Evolutionary conservation across 2,113 vertebrate genomes (phyloP).

Genomic region (Neodontobutis hainanensis): DNA sequence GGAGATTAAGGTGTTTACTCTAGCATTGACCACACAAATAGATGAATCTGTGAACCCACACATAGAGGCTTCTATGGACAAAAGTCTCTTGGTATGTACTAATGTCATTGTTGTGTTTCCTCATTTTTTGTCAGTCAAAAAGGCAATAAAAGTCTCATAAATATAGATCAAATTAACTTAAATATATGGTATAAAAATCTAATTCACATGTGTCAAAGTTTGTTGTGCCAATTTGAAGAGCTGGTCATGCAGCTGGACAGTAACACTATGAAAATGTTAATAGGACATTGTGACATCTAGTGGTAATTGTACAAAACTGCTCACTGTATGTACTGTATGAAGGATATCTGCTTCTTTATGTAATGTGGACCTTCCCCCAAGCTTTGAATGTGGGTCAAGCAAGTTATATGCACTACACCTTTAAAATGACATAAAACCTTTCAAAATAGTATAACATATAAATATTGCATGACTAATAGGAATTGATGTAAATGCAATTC

Average conservation of each 20-base stretch:
- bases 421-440: background rate
- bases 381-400: constrained; percentile 41
- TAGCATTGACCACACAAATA: constrained; percentile 42
- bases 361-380: constrained; percentile 41
- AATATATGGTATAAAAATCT: background rate
- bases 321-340: background rate
- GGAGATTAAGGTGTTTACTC: constrained; percentile 77
- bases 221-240: constrained; percentile 9
- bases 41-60: constrained; percentile 28
- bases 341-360: constrained; percentile 25
- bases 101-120: background rate
- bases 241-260: background rate
- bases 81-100: background rate
- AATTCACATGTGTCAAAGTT: constrained; percentile 46
- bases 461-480: background rate
- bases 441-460: too few relatives aligned
- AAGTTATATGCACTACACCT: constrained; percentile 26
- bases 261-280: constrained; percentile 1
- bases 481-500: too few relatives aligned
- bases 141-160: background rate
- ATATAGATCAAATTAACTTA: background rate
- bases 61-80: background rate
- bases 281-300: constrained; percentile 67
- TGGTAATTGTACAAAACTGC: constrained; percentile 36
- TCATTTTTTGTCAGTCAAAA: background rate